These are phyloP conservation scores for Myotis yumanensis DNA, from an alignment of 2,113 vertebrate genomes.

Conservation along the genomic window DNA sequence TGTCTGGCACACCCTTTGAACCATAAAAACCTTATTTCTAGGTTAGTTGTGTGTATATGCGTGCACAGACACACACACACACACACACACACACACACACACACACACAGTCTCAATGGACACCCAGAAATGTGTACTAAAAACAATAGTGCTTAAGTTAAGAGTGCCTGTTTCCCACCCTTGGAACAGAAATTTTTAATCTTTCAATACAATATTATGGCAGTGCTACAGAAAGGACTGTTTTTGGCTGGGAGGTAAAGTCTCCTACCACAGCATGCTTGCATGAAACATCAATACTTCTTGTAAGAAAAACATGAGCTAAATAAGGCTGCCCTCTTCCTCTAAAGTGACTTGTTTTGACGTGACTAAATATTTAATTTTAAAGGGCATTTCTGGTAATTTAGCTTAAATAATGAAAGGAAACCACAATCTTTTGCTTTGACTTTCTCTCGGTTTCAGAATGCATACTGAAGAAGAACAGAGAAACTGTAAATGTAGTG, in stretches of 20 bases:
- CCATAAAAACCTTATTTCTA: not conserved
- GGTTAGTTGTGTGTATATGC: not conserved
- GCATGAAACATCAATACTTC: not conserved
- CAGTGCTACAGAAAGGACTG: not conserved
- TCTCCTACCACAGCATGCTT: not conserved
- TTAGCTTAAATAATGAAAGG: constrained; percentile 24
- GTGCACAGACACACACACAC: too few relatives aligned
- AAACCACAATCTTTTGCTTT: constrained; percentile 5
- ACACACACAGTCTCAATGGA: not conserved
- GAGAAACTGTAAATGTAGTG: not conserved
- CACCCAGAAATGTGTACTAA: not conserved
- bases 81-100: not conserved
- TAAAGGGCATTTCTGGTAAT: constrained; percentile 24
- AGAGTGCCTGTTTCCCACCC: not conserved
- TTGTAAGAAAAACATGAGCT: not conserved
- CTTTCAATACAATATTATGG: not conserved
- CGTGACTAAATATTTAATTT: constrained; percentile 30
- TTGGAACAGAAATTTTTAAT: not conserved
- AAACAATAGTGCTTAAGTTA: not conserved
- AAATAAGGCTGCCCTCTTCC: not conserved
- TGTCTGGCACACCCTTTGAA: not conserved
- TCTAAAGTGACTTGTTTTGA: not conserved
- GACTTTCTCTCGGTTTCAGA: constrained; percentile 13
- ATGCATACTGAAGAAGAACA: not conserved
- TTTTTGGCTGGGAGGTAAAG: not conserved